Conservation (phyloP, 2,797 vertebrate genomes). For the Peromyscus eremicus region DNA sequence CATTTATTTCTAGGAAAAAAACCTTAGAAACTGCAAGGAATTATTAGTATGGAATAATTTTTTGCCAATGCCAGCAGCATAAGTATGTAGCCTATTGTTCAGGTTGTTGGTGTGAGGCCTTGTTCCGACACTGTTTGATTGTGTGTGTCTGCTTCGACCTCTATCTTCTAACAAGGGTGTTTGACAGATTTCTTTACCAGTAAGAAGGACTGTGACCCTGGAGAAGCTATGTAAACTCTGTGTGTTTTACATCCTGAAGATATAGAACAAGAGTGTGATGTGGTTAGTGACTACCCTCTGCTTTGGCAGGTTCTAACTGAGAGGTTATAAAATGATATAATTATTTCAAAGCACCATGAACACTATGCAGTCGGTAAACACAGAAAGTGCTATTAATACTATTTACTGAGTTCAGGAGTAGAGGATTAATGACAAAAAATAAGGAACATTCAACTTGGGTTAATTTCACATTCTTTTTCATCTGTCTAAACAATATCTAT, state of each 20-base stretch:
- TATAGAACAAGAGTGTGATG: neutral
- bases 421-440: neutral
- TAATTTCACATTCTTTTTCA: neutral
- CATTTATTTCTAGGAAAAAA: neutral
- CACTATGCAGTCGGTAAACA: neutral
- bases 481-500: neutral
- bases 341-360: neutral
- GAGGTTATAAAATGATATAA: constrained; percentile 10
- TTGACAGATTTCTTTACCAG: neutral
- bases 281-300: neutral
- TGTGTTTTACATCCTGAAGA: neutral
- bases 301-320: constrained; percentile 1
- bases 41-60: neutral
- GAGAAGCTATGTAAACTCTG: constrained; percentile 36
- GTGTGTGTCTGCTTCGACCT: neutral
- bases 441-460: neutral
- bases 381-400: neutral
- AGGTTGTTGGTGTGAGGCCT: neutral
- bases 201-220: constrained; percentile 10
- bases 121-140: constrained; percentile 10
- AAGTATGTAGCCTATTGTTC: neutral
- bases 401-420: neutral
- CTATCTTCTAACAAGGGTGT: constrained; percentile 19
- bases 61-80: neutral
- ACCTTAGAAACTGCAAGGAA: neutral